phyloP scores from a whole-genome alignment of 2,888 invertebrate genomes.

The Ichneumoninae sp. region DNA sequence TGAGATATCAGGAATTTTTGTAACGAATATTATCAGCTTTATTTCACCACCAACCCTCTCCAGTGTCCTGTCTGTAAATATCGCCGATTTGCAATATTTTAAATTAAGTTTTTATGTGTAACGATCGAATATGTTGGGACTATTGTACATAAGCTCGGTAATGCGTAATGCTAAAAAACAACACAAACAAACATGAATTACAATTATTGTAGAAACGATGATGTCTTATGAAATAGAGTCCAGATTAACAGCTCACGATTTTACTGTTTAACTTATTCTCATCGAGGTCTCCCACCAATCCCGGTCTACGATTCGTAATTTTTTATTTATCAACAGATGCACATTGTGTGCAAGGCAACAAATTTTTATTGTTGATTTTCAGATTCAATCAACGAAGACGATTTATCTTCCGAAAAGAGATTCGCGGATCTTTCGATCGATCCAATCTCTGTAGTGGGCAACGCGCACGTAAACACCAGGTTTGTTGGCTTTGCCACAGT shows the following conservation, averaged over 20 bases:
- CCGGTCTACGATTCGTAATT: too few relatives aligned
- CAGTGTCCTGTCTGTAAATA: constrained; percentile 64
- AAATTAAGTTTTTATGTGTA: constrained; percentile 60
- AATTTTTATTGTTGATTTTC: not conserved
- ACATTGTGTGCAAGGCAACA: not conserved
- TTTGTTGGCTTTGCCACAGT: constrained; percentile 90
- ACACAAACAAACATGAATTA: constrained; percentile 76
- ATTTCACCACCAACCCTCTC: constrained; percentile 9
- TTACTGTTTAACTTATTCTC: constrained; percentile 32
- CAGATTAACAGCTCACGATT: constrained; percentile 74
- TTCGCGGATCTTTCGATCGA: constrained; percentile 86
- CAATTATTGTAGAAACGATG: constrained; percentile 82
- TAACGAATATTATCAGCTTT: constrained; percentile 29
- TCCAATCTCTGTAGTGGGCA: constrained; percentile 88
- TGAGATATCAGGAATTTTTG: constrained; percentile 18
- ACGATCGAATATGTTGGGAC: constrained; percentile 71
- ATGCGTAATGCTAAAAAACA: constrained; percentile 72
- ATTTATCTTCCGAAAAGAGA: constrained; percentile 77
- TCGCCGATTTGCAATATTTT: constrained; percentile 67
- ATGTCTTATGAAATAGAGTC: constrained; percentile 82
- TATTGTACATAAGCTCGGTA: constrained; percentile 79
- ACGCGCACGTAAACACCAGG: constrained; percentile 91
- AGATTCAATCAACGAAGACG: not conserved
- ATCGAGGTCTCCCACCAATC: constrained; percentile 9
- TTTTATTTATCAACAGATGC: not conserved